Evolutionary conservation across 2,888 invertebrate species (phyloP).

Genomic region (Orthonevra nobilis): DNA sequence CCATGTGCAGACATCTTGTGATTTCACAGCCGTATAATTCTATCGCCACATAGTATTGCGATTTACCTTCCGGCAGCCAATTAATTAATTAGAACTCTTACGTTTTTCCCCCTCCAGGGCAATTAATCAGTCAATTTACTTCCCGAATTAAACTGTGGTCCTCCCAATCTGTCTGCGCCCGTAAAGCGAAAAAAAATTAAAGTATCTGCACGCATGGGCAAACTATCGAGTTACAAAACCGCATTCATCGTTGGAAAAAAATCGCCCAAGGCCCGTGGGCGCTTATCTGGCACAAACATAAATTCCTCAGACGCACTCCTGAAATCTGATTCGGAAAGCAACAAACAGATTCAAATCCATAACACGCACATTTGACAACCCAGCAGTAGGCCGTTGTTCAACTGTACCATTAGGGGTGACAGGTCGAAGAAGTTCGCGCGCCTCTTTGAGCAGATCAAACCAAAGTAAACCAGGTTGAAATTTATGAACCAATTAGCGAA

Average conservation of each 20-base stretch:
- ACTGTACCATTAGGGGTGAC: conserved; percentile 22
- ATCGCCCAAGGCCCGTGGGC: conserved; percentile 3
- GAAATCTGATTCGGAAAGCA: conserved; percentile 37
- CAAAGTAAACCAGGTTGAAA: conserved; percentile 10
- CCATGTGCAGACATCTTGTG: conserved; percentile 25
- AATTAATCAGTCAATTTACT: conserved; percentile 14
- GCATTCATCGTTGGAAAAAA: no score
- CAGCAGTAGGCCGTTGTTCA: neutral
- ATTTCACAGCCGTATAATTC: conserved; percentile 7
- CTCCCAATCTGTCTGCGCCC: neutral
- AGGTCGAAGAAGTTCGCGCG: neutral
- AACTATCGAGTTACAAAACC: conserved; percentile 4
- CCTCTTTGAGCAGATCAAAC: neutral
- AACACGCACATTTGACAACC: conserved; percentile 39
- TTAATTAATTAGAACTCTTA: conserved; percentile 41
- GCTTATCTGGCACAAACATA: conserved; percentile 16
- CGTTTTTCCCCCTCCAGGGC: neutral
- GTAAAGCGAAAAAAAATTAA: neutral
- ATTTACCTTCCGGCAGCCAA: conserved; percentile 45
- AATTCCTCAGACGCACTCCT: conserved; percentile 26
- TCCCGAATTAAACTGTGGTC: conserved; percentile 19
- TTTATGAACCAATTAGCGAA: conserved; percentile 55
- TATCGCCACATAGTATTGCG: conserved; percentile 20
- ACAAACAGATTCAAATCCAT: conserved; percentile 27
- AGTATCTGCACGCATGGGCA: conserved; percentile 38